A percentile compares a stretch with the other conserved stretches of the same genome.
Evolutionary conservation across 2,797 vertebrate species (phyloP).

Genomic region (Acanthornis magna): DNA sequence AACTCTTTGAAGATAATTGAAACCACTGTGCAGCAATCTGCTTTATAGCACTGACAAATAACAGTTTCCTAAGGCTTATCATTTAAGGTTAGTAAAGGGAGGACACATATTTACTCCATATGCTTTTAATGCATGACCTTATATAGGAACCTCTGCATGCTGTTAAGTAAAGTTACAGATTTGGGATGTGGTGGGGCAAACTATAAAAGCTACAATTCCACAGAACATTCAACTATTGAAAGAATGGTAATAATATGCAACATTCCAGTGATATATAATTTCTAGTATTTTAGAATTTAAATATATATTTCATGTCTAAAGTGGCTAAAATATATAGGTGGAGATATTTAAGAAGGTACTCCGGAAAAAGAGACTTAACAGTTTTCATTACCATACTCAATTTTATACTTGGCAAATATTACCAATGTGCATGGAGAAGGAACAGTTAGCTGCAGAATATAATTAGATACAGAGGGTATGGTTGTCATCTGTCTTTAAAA

Average conservation of each 20-base stretch:
- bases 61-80: constrained; percentile 98
- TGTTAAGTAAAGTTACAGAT: constrained; percentile 77
- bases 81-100: constrained; percentile 89
- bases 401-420: constrained; percentile 44
- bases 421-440: constrained; percentile 23
- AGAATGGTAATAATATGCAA: constrained; percentile 70
- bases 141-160: constrained; percentile 76
- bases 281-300: constrained; percentile 68
- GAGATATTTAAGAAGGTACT: constrained; percentile 35
- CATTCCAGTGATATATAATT: constrained; percentile 68
- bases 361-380: not conserved
- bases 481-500: constrained; percentile 63
- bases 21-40: constrained; percentile 99
- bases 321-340: constrained; percentile 74
- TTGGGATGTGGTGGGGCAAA: constrained; percentile 74
- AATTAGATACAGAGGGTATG: constrained; percentile 59
- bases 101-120: constrained; percentile 94
- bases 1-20: constrained; percentile 99
- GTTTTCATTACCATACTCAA: not conserved
- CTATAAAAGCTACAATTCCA: constrained; percentile 72
- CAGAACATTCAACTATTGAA: constrained; percentile 71
- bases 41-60: constrained; percentile 99
- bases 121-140: constrained; percentile 87
- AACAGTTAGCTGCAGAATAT: constrained; percentile 48
- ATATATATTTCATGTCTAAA: constrained; percentile 73